Conservation (phyloP, 2,888 invertebrate genomes). For the Chrysopilus asiliformis region DNA sequence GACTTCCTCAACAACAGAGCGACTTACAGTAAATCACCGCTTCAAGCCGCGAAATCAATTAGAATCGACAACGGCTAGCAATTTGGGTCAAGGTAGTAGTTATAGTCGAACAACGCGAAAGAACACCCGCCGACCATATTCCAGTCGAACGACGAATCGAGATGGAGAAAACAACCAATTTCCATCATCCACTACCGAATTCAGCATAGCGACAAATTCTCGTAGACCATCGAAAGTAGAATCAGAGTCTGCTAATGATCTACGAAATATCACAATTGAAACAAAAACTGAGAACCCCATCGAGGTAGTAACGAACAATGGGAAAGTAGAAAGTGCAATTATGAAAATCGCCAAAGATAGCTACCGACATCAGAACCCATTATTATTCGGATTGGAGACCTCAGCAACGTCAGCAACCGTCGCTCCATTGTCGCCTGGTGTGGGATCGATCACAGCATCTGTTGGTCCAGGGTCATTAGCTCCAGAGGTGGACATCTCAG, state of each 20-base stretch:
- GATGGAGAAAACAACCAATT: too few relatives aligned
- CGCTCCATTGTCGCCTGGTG: slow-evolving; percentile 29
- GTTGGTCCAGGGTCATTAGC: too few relatives aligned
- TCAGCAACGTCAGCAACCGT: slow-evolving; percentile 3
- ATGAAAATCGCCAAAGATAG: slow-evolving; percentile 40
- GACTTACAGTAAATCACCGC: too few relatives aligned
- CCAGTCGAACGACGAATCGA: not conserved
- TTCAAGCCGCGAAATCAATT: not conserved
- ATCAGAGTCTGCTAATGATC: slow-evolving; percentile 18
- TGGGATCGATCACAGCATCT: too few relatives aligned
- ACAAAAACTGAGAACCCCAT: slow-evolving; percentile 13
- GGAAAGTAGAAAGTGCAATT: slow-evolving; percentile 40
- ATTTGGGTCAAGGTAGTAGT: not conserved
- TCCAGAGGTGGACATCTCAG: too few relatives aligned
- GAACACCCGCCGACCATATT: not conserved
- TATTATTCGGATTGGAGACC: slow-evolving; percentile 14
- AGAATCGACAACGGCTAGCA: not conserved
- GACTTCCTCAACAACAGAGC: not conserved
- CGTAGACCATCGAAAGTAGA: not conserved
- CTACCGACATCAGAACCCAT: slow-evolving; percentile 6
- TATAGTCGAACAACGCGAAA: too few relatives aligned
- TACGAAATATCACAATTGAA: slow-evolving; percentile 30
- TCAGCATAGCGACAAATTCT: not conserved
- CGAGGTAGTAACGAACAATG: slow-evolving; percentile 14
- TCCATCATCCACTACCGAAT: slow-evolving; percentile 1